Evolutionary conservation across 53 echinoderm and acorn worm genomes (phyloP), one percentile per base, ranked within the genome.

Genomic region (Actinopyga echinites): DNA sequence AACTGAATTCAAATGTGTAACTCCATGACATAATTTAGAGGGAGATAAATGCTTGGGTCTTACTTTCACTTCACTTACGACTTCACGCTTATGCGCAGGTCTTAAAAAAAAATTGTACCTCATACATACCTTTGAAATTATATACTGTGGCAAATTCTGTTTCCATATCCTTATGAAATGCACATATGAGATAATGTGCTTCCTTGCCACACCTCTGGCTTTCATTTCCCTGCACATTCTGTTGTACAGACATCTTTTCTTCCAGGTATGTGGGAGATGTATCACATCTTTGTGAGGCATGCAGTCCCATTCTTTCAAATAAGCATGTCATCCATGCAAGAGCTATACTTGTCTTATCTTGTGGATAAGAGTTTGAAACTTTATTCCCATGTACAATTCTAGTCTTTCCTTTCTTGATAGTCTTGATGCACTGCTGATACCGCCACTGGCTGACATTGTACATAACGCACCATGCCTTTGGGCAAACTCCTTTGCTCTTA

Each of bases 271-370:
- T 22, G 64, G 64, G 15, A 28, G 29, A 8, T 64, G 64, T 2
- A 64, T 28, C 4, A 8, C 8, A 40, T 40, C 4, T 28, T 26
- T 24, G 12, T 8, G 40, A 40, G 40, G 40, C 40, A 40, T 40
- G 8, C 8, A 40, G 4, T 24, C 24, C 29, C 29, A 64, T 28
- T 26, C 64, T n/a, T 10, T 64, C 31, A 26, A 64, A 64, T 12
- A 64, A 31, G 29, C 64, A 64, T 4, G 29, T 64, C 64, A 64
- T 64, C 64, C 64, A 64, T 25, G 64, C 64, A 64, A 64, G 64
- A 13, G 64, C 64, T 13, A 9, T 26, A 31, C 29, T 60, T 8
- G 60, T 60, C 60, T 60, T 60, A 6, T 9, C 60, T 20, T 60
- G 8, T 20, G 21, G 21, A 9, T 20, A 5, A 7, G 60, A 60